These are phyloP conservation scores for Drosophila kikkawai DNA, from an alignment of 1,140 invertebrate species.

Conservation along the genomic window DNA sequence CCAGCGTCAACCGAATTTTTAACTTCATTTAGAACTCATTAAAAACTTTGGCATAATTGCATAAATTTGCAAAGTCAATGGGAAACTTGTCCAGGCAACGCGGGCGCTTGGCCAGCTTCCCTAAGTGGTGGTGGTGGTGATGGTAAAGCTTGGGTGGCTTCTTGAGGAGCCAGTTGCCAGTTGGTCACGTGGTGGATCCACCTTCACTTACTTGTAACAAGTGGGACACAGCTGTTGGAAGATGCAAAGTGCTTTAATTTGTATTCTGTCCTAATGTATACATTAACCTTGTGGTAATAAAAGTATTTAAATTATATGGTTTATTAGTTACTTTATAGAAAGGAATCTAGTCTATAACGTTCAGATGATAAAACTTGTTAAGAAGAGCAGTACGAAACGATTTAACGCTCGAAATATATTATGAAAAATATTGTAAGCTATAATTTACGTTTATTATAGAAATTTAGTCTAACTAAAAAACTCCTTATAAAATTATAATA, in stretches of 20 bases:
- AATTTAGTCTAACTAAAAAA: no score
- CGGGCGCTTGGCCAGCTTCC: constrained; percentile 4
- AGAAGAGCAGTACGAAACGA: not conserved
- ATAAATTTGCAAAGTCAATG: constrained; percentile 83
- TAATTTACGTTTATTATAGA: no score
- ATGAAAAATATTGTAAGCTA: no score
- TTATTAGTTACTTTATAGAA: not conserved
- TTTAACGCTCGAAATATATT: not conserved
- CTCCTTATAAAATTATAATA: no score
- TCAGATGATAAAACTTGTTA: not conserved
- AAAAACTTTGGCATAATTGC: constrained; percentile 83
- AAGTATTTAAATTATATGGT: not conserved
- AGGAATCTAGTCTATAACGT: not conserved
- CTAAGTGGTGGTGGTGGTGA: constrained; percentile 10
- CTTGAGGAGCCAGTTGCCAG: not conserved
- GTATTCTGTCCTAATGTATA: not conserved
- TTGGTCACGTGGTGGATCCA: constrained; percentile 11
- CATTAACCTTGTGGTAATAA: constrained; percentile 11
- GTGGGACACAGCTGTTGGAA: constrained; percentile 15
- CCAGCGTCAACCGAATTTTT: constrained; percentile 74
- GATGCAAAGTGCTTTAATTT: constrained; percentile 20
- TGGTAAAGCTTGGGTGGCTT: not conserved
- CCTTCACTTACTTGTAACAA: not conserved
- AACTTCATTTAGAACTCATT: constrained; percentile 82
- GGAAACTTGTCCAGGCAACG: constrained; percentile 59